Percentiles rank a stretch among this genome's conserved stretches.
Evolutionary conservation across 2,113 vertebrate species (phyloP).

Genomic region (Thalassoma bifasciatum): DNA sequence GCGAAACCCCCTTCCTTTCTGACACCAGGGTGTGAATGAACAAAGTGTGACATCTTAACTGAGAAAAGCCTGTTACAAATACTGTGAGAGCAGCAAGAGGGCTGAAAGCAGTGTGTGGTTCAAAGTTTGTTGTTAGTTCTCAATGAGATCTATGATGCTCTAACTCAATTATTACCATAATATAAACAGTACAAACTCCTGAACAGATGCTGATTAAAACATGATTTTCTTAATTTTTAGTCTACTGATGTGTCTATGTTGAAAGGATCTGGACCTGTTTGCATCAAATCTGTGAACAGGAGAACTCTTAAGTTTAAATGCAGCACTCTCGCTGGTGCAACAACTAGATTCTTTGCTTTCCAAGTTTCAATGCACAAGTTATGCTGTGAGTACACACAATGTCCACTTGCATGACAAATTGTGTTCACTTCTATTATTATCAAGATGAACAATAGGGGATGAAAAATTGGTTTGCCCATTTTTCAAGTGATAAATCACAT

Average conservation of each 20-base stretch:
- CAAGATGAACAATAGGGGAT: neutral
- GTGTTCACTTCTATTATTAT: neutral
- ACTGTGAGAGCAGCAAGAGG: too few relatives aligned
- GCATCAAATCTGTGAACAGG: neutral
- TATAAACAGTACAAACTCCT: neutral
- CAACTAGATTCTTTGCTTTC: neutral
- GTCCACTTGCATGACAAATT: neutral
- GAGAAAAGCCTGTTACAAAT: too few relatives aligned
- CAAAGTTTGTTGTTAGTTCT: neutral
- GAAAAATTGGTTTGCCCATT: neutral
- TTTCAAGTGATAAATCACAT: neutral
- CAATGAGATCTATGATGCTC: neutral
- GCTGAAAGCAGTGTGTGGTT: too few relatives aligned
- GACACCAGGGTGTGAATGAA: too few relatives aligned
- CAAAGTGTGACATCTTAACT: too few relatives aligned
- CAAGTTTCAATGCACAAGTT: neutral
- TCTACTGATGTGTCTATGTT: neutral
- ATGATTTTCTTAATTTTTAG: neutral
- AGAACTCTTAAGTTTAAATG: neutral
- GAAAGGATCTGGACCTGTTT: neutral
- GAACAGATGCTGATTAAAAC: neutral
- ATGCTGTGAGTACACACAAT: too few relatives aligned
- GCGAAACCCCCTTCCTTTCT: too few relatives aligned
- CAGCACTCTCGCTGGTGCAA: neutral
- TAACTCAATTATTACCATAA: too few relatives aligned